Evolutionary conservation across 2,797 vertebrate species (phyloP).

Genomic region (Parauchenoglanis ngamensis): DNA sequence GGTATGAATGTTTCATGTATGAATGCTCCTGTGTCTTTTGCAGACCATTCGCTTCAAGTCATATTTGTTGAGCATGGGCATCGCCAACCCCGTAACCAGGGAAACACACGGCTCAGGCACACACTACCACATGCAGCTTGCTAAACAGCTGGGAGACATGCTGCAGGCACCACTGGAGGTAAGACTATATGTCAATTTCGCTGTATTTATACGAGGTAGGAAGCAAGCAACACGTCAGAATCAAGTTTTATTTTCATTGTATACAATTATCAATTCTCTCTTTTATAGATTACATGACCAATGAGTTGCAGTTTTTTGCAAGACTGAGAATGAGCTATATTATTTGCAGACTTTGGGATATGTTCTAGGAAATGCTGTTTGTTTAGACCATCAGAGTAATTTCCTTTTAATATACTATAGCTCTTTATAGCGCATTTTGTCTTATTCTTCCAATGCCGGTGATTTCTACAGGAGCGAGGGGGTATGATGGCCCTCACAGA

Average conservation of each 20-base stretch:
- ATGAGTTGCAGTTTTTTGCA: neutral
- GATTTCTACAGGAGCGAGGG: constrained; percentile 83
- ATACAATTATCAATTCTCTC: neutral
- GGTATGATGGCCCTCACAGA: constrained; percentile 98
- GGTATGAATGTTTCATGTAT: neutral
- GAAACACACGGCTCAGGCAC: constrained; percentile 95
- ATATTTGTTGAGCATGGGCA: constrained; percentile 97
- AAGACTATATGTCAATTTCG: constrained; percentile 30
- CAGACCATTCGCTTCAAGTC: constrained; percentile 97
- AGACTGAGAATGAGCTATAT: neutral
- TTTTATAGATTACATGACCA: neutral
- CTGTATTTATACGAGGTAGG: neutral
- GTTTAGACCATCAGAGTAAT: neutral
- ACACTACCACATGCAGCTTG: constrained; percentile 94
- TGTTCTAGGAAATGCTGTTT: neutral
- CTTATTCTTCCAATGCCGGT: neutral
- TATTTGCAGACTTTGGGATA: neutral
- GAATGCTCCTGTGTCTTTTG: constrained; percentile 36
- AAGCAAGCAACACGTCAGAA: neutral
- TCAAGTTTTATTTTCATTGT: neutral
- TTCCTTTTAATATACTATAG: neutral
- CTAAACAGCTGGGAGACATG: constrained; percentile 92
- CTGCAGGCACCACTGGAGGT: constrained; percentile 92
- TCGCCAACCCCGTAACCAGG: constrained; percentile 94
- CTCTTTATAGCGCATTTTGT: neutral